Evolutionary conservation across 2,888 invertebrate species (phyloP), one percentile per base, ranked within the genome.

Genomic region (Monoplex corrugatus): DNA sequence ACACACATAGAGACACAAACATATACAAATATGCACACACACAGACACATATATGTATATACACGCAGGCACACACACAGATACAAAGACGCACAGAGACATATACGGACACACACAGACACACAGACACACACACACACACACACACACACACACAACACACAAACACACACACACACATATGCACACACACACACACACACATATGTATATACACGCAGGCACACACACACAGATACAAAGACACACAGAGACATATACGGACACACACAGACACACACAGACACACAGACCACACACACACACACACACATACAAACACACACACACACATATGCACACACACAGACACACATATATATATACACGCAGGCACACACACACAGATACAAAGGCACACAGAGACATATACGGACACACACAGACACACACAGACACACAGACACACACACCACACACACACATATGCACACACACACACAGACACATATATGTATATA

Each of bases 51-150:
- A 32, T 19, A 72, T 8, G n/a, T n/a, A 72, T 35, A 28, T 1
- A 32, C 32, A 3, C 10, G 16, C 10, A 75, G 28, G n/a, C 63
- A 68, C 28, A 35, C 6, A 8, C 13, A 32, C 38, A 80, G 40
- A 43, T 23, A 23, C 78, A 80, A 23, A 80, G 40, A 32, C 72
- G 35, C 72, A 43, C 80, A 40, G 40, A 40, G 40, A 40, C 43
- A 40, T 43, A 19, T 43, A 80, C 80, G 43, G 40, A 43, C 80
- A 43, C 80, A 43, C 80, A 80, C 80, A 40, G 0, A 80, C 80
- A 80, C 43, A 43, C 78, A 80, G 40, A 80, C 78, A 78, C 78
- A 78, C 78, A 78, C 78, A 78, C 43, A 40, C 78, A 78, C 50
- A 50, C 50, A 50, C 50, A 50, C 75, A 2, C 50, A 50, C 50